These are phyloP conservation scores for Meloe dianella DNA, from an alignment of 2,888 invertebrate species.

Conservation along the genomic window DNA sequence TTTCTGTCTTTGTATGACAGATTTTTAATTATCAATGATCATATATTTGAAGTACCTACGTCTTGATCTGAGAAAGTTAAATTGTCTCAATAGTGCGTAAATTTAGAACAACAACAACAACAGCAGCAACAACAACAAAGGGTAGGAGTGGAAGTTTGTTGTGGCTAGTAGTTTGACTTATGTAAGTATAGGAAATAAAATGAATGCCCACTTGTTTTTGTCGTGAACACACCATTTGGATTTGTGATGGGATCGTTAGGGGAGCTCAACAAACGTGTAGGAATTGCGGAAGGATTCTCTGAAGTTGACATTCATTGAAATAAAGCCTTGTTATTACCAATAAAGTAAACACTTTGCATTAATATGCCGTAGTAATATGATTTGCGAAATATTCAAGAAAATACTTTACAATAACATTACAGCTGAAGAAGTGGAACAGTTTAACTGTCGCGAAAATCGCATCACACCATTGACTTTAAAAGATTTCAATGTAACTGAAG, in stretches of 20 bases:
- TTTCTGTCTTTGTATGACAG: slow-evolving; percentile 18
- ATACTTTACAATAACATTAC: slow-evolving; percentile 18
- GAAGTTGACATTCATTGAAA: slow-evolving; percentile 59
- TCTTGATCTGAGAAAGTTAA: background rate
- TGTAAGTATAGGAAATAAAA: slow-evolving; percentile 27
- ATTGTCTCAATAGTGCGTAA: background rate
- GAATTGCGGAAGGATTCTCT: slow-evolving; percentile 51
- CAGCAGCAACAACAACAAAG: slow-evolving; percentile 3
- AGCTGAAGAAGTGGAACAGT: background rate
- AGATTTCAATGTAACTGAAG: too few relatives aligned
- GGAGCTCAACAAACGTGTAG: slow-evolving; percentile 42
- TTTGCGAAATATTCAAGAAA: slow-evolving; percentile 24
- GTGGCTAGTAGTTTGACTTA: slow-evolving; percentile 26
- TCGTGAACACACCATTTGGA: slow-evolving; percentile 54
- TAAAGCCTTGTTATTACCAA: slow-evolving; percentile 55
- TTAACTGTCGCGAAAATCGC: too few relatives aligned
- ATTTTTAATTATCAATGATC: slow-evolving; percentile 8
- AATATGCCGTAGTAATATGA: slow-evolving; percentile 26
- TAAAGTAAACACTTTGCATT: slow-evolving; percentile 55
- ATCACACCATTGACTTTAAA: too few relatives aligned
- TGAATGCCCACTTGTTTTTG: slow-evolving; percentile 52
- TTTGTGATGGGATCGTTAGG: slow-evolving; percentile 49
- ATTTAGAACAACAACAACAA: background rate
- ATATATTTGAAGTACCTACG: slow-evolving; percentile 8
- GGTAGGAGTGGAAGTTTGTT: background rate